phyloP scores from a whole-genome alignment of 2,888 invertebrate genomes.

The Cephus rjabovi region DNA sequence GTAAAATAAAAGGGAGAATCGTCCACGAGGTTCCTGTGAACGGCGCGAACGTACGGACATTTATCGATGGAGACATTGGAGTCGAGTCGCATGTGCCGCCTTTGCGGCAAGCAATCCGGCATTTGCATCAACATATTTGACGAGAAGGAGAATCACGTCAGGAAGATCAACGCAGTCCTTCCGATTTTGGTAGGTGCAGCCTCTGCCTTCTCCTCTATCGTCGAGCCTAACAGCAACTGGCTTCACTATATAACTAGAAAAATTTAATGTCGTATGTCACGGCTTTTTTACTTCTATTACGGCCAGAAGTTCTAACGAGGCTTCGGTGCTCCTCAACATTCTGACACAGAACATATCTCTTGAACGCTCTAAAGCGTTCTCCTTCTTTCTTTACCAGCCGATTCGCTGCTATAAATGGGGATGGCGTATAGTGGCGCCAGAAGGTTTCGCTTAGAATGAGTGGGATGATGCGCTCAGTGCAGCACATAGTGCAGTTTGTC shows the following conservation, averaged over 20 bases:
- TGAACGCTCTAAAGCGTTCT: neutral
- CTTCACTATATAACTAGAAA: neutral
- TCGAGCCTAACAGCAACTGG: neutral
- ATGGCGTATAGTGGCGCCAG: neutral
- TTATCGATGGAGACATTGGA: conserved; percentile 60
- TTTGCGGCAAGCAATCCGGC: conserved; percentile 58
- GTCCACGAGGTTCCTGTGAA: neutral
- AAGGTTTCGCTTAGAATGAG: neutral
- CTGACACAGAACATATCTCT: neutral
- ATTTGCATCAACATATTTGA: conserved; percentile 59
- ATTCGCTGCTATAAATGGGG: neutral
- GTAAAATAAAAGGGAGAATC: neutral
- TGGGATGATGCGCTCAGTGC: neutral
- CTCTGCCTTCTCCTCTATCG: neutral
- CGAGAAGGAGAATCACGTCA: conserved; percentile 52
- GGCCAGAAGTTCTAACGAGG: neutral
- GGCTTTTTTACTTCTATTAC: neutral
- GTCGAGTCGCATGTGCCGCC: conserved; percentile 56
- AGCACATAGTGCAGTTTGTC: neutral
- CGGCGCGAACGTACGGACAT: conserved; percentile 4
- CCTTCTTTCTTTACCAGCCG: neutral
- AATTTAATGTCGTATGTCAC: neutral
- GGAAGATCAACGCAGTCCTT: conserved; percentile 59
- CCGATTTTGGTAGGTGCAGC: conserved; percentile 57
- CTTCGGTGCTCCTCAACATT: neutral